Evolutionary conservation across 2,113 vertebrate genomes (phyloP).

Genomic region (Climacteris rufus): DNA sequence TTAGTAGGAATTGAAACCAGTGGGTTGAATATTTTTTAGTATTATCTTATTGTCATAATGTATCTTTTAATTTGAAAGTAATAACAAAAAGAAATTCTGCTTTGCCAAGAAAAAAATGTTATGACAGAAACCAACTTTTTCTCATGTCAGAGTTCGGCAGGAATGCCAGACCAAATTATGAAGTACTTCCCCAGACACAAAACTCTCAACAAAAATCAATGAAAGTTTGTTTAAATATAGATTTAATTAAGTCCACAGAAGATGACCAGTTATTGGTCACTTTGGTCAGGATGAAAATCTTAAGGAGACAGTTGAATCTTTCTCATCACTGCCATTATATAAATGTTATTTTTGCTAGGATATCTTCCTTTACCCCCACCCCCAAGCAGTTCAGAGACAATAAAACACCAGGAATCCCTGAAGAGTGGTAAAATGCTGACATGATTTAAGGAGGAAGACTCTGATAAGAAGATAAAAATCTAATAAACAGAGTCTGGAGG

Average conservation of each 20-base stretch:
- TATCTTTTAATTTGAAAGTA: slow-evolving; percentile 11
- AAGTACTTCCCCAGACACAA: slow-evolving; percentile 9
- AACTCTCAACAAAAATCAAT: slow-evolving; percentile 26
- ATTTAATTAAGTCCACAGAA: slow-evolving; percentile 39
- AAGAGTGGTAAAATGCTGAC: slow-evolving; percentile 82
- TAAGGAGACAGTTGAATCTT: background rate
- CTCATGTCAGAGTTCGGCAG: background rate
- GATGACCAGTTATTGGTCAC: background rate
- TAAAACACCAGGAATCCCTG: slow-evolving; percentile 80
- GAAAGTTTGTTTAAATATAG: background rate
- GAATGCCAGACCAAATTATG: background rate
- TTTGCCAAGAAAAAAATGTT: background rate
- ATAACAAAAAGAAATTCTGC: background rate
- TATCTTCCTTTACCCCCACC: slow-evolving; percentile 55
- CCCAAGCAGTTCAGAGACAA: slow-evolving; percentile 77
- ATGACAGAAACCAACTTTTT: background rate
- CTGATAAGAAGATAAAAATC: slow-evolving; percentile 86
- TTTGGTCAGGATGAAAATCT: background rate
- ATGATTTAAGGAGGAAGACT: slow-evolving; percentile 82
- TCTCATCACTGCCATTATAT: slow-evolving; percentile 57
- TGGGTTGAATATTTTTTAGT: background rate
- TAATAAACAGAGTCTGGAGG: slow-evolving; percentile 85
- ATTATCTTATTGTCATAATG: background rate
- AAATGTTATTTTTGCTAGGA: slow-evolving; percentile 71
- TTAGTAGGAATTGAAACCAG: background rate